Evolutionary conservation across 2,888 invertebrate species (phyloP).

Genomic region (Stenoptilia bipunctidactyla): DNA sequence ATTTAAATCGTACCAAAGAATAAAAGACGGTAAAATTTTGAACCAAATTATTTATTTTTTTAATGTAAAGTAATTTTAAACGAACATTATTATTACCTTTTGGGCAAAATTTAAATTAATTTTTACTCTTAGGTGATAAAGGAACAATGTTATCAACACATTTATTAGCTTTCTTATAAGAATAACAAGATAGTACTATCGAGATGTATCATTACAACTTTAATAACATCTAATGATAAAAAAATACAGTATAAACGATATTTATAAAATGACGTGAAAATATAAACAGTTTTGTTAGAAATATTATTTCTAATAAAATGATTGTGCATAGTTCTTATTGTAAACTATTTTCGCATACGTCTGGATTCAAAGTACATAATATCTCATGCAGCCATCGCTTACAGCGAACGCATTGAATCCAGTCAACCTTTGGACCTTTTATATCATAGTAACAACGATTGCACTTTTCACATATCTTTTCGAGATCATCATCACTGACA

Average conservation of each 20-base stretch:
- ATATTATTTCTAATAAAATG: background rate
- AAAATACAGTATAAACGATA: too few relatives aligned
- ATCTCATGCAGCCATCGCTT: slow-evolving; percentile 3
- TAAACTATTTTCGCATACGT: slow-evolving; percentile 2
- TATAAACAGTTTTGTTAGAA: background rate
- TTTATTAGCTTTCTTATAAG: too few relatives aligned
- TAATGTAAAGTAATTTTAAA: background rate
- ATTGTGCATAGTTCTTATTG: background rate
- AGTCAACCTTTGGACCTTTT: slow-evolving; percentile 4
- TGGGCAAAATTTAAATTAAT: too few relatives aligned
- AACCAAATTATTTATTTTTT: background rate
- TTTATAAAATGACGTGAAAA: too few relatives aligned
- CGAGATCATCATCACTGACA: slow-evolving; percentile 2
- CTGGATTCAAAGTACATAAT: slow-evolving; percentile 2
- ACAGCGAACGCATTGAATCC: slow-evolving; percentile 5
- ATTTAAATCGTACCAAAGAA: background rate
- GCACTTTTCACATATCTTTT: slow-evolving; percentile 4
- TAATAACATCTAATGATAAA: too few relatives aligned
- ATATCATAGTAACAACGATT: slow-evolving; percentile 4
- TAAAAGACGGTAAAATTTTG: background rate
- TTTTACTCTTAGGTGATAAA: too few relatives aligned
- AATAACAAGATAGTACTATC: too few relatives aligned
- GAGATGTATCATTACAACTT: too few relatives aligned
- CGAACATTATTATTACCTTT: background rate
- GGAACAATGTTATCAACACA: too few relatives aligned